Evolutionary conservation across 2,888 invertebrate species (phyloP).

Genomic region (Oscheius onirici): DNA sequence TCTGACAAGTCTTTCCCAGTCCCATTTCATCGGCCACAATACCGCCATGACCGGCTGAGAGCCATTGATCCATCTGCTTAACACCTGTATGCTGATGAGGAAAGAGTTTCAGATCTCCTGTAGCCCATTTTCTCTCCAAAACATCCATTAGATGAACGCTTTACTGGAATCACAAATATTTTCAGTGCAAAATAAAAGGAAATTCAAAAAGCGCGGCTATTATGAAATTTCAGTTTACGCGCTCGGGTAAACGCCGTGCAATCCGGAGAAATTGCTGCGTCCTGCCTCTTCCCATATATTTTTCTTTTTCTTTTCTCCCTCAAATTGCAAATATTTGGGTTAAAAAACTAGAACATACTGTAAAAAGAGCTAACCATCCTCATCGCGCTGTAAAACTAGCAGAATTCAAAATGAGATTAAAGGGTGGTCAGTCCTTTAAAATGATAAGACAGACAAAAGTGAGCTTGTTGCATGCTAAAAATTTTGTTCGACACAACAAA

Average conservation of each 20-base stretch:
- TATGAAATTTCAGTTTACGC: background rate
- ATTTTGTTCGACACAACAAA: too few relatives aligned
- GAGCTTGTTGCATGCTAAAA: too few relatives aligned
- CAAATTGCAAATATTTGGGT: background rate
- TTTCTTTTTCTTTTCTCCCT: background rate
- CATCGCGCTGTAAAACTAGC: too few relatives aligned
- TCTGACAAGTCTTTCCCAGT: conserved; percentile 29
- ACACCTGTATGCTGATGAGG: conserved; percentile 19
- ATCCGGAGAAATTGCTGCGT: background rate
- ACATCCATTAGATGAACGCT: background rate
- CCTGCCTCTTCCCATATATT: background rate
- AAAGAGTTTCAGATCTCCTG: conserved; percentile 12
- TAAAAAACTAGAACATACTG: too few relatives aligned
- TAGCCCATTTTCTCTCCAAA: background rate
- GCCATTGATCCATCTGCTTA: conserved; percentile 24
- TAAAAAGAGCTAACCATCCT: too few relatives aligned
- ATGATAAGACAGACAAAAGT: too few relatives aligned
- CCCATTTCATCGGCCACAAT: conserved; percentile 33
- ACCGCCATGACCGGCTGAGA: conserved; percentile 16
- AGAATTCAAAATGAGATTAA: too few relatives aligned
- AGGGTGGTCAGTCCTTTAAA: too few relatives aligned
- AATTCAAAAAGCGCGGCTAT: background rate
- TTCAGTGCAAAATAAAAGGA: background rate
- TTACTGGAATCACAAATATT: background rate
- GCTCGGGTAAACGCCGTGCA: background rate